Base-by-base conservation (phyloP, 53 echinoderm and acorn worm genomes). In the Henricia sp. region DNA sequence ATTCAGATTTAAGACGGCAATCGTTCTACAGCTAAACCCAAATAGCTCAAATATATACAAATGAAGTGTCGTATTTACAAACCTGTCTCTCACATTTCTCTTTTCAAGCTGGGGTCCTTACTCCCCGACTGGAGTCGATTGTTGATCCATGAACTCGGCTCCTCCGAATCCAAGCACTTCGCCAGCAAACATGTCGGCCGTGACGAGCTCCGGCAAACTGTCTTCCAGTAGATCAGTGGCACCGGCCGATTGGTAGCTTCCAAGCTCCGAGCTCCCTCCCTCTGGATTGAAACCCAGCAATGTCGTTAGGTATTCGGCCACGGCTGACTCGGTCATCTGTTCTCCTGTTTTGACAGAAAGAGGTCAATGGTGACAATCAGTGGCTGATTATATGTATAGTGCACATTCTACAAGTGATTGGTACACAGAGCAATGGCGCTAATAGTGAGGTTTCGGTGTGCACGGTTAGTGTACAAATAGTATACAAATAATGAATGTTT, bases 241-340 rank as follows among this genome's bases (percentile, higher is more conserved):
- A 26, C 90, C 87, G 1, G 60, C 24, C 2, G 84, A 54, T 52
- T 95, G 91, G 41, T 89, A 99, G 66, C 83, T 90, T 54, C 99
- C 99, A 13, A 99, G 87, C 76, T 99, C 99, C 41, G 99, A 99
- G 62, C 94, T 99, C 17, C 99, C 94, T 50, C 99, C 99, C 89
- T 99, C 99, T 56, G 94, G 93, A 68, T 99, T 99, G 80, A 86
- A 80, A 24, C 99, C 99, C 20, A 99, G 92, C 21, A 99, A 87
- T 27, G 99, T 97, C 13, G 99, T 94, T 39, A 99, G 72, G 88
- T 97, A 97, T 40, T 97, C 99, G 16, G 99, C 92, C 1, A 97
- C 90, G 46, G 92, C 88, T 21, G 70, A 82, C 65, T 97, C 99
- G 4, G 99, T 94, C 92, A 97, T 90, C 70, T 97, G 99, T 51